These are phyloP conservation scores for Mormyrus iriodes DNA, from an alignment of 2,113 vertebrate genomes.

Conservation along the genomic window DNA sequence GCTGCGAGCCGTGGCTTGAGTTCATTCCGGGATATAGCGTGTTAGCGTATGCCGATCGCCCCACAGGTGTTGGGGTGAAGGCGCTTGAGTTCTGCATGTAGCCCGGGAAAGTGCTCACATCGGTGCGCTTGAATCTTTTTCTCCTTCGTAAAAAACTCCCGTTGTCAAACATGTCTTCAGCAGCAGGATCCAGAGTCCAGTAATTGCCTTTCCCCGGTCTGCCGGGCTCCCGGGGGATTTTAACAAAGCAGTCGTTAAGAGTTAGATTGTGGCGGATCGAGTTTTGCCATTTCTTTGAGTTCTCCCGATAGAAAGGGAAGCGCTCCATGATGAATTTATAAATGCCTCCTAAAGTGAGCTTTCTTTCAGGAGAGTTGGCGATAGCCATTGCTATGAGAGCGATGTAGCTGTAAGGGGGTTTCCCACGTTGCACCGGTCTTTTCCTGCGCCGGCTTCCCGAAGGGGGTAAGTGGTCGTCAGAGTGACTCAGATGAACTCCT, in stretches of 20 bases:
- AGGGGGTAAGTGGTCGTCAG: constrained; percentile 60
- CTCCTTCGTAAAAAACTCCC: constrained; percentile 72
- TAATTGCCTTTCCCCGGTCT: constrained; percentile 78
- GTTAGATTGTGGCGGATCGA: constrained; percentile 80
- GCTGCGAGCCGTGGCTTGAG: constrained; percentile 62
- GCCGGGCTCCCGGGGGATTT: constrained; percentile 77
- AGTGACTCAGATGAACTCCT: constrained; percentile 47
- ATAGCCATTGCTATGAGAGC: constrained; percentile 96
- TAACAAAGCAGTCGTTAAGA: constrained; percentile 81
- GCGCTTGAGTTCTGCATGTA: constrained; percentile 83
- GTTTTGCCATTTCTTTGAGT: constrained; percentile 90
- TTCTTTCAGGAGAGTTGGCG: constrained; percentile 88
- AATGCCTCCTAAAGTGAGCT: constrained; percentile 89
- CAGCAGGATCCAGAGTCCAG: constrained; percentile 77
- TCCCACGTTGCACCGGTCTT: constrained; percentile 85
- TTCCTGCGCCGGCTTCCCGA: constrained; percentile 78
- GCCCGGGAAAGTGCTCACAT: constrained; percentile 78
- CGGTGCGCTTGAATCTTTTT: constrained; percentile 79
- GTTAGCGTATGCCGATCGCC: constrained; percentile 62
- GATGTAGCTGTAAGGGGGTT: constrained; percentile 95
- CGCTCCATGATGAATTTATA: constrained; percentile 96
- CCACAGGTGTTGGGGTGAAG: constrained; percentile 68
- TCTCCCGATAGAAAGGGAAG: constrained; percentile 93
- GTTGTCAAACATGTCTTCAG: constrained; percentile 83
- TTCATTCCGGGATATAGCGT: constrained; percentile 60